Percentiles rank a stretch among this genome's conserved stretches.
These are phyloP conservation scores for Agrenia bidenticulata DNA, from an alignment of 2,888 invertebrate genomes.

Conservation along the genomic window DNA sequence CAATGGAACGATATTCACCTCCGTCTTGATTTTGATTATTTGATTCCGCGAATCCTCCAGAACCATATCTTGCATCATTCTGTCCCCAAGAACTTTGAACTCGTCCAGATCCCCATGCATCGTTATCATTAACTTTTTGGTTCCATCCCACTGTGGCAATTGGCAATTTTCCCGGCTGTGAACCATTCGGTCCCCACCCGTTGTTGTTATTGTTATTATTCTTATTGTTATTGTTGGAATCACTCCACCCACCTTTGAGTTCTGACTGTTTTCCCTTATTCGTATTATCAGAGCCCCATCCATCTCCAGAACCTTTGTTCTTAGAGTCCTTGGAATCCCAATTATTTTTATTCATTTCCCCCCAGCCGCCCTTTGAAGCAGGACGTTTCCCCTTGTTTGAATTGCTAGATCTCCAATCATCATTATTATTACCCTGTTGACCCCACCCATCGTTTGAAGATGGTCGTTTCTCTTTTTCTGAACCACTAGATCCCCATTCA, in stretches of 20 bases:
- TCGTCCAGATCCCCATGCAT: no score
- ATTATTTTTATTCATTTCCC: no score
- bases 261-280: background rate
- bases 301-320: background rate
- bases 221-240: background rate
- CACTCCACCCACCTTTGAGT: background rate
- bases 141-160: background rate
- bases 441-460: no score
- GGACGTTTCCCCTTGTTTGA: background rate
- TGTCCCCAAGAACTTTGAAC: background rate
- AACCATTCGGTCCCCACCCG: background rate
- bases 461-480: no score
- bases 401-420: background rate
- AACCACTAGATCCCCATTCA: constrained; percentile 11
- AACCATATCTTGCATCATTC: background rate
- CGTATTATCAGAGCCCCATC: no score
- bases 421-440: background rate
- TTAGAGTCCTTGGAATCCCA: background rate
- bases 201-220: background rate
- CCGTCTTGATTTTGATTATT: background rate
- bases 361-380: no score
- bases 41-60: no score
- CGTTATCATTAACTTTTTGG: no score
- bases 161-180: background rate
- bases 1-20: constrained; percentile 2